Percentiles rank a stretch among this genome's conserved stretches.
These are phyloP conservation scores for Crenichthys baileyi DNA, from an alignment of 2,797 vertebrate genomes.

Conservation along the genomic window DNA sequence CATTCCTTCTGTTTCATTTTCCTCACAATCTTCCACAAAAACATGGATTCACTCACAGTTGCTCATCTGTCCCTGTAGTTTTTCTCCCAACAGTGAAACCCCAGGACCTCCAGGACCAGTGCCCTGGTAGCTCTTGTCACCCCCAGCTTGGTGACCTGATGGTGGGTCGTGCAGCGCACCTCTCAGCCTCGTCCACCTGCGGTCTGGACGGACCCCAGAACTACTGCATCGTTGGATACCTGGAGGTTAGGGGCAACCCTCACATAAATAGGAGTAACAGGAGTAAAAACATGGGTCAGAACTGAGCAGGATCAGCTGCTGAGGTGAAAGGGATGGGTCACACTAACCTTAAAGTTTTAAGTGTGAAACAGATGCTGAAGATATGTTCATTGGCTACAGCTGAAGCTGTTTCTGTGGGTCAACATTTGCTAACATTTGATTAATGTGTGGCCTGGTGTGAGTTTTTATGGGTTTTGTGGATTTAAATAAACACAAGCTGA, in stretches of 20 bases:
- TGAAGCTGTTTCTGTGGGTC: neutral
- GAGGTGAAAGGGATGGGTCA: neutral
- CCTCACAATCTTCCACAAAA: neutral
- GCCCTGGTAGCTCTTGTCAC: slow-evolving; percentile 72
- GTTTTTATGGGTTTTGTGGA: neutral
- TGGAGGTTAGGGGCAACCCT: slow-evolving; percentile 83
- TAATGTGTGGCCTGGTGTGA: neutral
- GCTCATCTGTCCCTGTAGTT: slow-evolving; percentile 53
- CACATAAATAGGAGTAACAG: neutral
- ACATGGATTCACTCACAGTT: neutral
- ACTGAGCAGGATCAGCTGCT: neutral
- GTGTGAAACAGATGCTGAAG: neutral
- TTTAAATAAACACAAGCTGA: neutral
- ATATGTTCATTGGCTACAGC: neutral
- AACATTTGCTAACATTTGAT: neutral
- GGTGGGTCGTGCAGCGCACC: slow-evolving; percentile 81
- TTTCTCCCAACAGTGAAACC: slow-evolving; percentile 59
- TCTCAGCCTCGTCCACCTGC: slow-evolving; percentile 88
- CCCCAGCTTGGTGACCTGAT: slow-evolving; percentile 86
- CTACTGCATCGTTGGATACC: slow-evolving; percentile 90
- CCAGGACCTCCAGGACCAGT: slow-evolving; percentile 26
- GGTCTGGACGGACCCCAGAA: slow-evolving; percentile 81
- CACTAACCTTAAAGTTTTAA: neutral
- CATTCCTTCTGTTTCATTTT: neutral
- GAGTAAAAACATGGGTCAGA: neutral